phyloP scores from a whole-genome alignment of 2,888 invertebrate genomes.

The Melanchra persicariae region DNA sequence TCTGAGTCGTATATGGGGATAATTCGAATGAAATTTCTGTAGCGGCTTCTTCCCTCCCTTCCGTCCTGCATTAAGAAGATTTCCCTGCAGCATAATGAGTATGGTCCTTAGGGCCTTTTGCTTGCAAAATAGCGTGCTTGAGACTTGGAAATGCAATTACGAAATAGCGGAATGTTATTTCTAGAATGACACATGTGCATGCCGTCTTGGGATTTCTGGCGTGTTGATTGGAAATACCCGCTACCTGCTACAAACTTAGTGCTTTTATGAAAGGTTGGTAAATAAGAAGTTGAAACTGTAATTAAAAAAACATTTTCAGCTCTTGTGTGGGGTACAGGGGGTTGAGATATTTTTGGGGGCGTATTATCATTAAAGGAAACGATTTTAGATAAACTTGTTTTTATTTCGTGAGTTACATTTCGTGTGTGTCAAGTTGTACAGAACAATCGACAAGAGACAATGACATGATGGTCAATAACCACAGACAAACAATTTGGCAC shows the following conservation, averaged over 20 bases:
- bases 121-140: conserved; percentile 18
- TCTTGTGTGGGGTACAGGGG: no score
- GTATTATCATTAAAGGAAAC: no score
- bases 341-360: no score
- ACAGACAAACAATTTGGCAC: no score
- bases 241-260: not conserved
- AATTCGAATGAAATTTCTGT: conserved; percentile 53
- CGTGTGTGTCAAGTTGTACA: no score
- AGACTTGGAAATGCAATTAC: conserved; percentile 31
- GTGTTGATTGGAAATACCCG: not conserved
- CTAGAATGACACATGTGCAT: conserved; percentile 15
- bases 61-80: conserved; percentile 28
- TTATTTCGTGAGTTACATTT: no score
- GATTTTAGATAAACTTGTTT: no score
- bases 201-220: not conserved
- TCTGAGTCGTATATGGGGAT: conserved; percentile 37
- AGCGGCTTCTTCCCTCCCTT: conserved; percentile 22
- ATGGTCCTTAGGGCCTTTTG: conserved; percentile 3
- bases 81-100: conserved; percentile 37
- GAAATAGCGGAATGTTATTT: conserved; percentile 10
- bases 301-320: no score
- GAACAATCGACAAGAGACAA: no score
- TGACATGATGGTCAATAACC: no score
- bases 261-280: not conserved
- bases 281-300: not conserved